phyloP scores from a whole-genome alignment of 2,113 vertebrate species.

The Calidris pugnax region DNA sequence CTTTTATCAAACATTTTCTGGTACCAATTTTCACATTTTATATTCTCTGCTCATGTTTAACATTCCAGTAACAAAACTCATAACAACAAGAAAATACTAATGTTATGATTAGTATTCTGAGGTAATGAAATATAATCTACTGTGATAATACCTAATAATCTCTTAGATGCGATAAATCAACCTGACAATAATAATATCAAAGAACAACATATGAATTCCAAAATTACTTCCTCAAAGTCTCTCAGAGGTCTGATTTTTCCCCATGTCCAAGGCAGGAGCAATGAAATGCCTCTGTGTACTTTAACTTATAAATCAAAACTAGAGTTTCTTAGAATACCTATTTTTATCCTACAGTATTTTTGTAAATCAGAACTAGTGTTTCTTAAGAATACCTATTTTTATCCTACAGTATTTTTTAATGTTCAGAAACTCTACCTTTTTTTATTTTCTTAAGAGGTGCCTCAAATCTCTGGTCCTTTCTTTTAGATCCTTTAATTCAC shows the following conservation, averaged over 20 bases:
- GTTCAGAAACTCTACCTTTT: neutral
- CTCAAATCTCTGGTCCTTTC: neutral
- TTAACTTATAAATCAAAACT: neutral
- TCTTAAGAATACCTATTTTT: neutral
- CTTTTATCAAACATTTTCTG: slow-evolving; percentile 9
- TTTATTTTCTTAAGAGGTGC: neutral
- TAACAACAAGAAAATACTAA: slow-evolving; percentile 62
- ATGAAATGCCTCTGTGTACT: neutral
- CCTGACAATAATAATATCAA: neutral
- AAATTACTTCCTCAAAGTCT: slow-evolving; percentile 1
- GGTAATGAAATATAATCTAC: slow-evolving; percentile 50
- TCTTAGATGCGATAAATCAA: slow-evolving; percentile 29
- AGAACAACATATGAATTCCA: neutral
- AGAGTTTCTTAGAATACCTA: neutral
- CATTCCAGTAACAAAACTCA: slow-evolving; percentile 43
- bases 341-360: neutral
- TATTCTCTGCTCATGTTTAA: neutral
- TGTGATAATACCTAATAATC: slow-evolving; percentile 60
- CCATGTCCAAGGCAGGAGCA: neutral
- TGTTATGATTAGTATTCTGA: slow-evolving; percentile 56
- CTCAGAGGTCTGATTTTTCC: neutral
- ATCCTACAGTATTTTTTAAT: neutral
- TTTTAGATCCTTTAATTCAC: neutral
- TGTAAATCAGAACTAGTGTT: neutral
- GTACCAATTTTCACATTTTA: neutral